These are phyloP conservation scores for human DNA, from an alignment of 2,113 vertebrate genomes.

Conservation along the genomic window DNA sequence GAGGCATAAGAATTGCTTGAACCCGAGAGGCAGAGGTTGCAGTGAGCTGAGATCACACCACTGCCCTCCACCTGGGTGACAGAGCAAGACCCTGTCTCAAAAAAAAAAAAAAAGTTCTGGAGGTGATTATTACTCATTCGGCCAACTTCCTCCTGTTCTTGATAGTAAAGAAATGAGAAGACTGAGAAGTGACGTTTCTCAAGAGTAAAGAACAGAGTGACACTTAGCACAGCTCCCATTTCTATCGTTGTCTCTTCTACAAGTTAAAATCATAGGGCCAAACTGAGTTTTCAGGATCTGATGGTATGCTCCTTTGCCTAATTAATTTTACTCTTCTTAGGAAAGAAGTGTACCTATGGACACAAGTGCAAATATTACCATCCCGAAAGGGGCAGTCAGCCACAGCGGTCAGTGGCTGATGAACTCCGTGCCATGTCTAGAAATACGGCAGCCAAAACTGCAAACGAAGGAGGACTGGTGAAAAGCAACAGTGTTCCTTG, in stretches of 20 bases:
- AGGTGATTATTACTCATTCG: not conserved
- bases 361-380: slow-evolving; percentile 99
- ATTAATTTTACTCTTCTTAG: slow-evolving; percentile 79
- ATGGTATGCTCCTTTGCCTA: slow-evolving; percentile 6
- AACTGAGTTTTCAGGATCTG: not conserved
- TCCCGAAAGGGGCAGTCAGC: slow-evolving; percentile 95
- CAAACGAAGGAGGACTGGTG: slow-evolving; percentile 90
- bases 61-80: no score
- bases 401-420: slow-evolving; percentile 97
- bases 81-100: no score
- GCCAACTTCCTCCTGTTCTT: not conserved
- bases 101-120: no score
- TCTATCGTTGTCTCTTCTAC: not conserved
- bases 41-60: no score
- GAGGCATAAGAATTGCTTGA: no score
- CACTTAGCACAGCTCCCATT: not conserved
- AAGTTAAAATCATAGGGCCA: not conserved
- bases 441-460: slow-evolving; percentile 90
- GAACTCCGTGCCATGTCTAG: slow-evolving; percentile 97
- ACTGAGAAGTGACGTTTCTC: not conserved
- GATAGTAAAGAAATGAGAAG: not conserved
- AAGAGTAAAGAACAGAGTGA: not conserved
- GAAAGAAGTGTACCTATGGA: slow-evolving; percentile 99
- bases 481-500: slow-evolving; percentile 98
- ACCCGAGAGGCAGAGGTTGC: no score